A percentile compares a stretch with the other conserved stretches of the same genome.
phyloP scores from a whole-genome alignment of 2,888 invertebrate species.

The Meta bourneti region DNA sequence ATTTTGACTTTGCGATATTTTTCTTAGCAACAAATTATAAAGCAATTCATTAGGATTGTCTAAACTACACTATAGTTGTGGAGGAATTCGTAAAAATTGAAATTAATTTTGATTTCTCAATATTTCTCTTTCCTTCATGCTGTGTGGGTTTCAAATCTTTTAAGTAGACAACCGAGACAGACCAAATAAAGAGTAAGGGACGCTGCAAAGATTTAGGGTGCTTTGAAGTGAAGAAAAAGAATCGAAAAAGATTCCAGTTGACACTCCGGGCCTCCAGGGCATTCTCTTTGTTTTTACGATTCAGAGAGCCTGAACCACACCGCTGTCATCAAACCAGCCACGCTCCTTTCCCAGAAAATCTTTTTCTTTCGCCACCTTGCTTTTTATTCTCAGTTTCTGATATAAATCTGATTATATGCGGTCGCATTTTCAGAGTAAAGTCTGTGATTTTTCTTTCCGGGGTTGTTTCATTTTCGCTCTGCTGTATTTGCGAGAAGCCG shows the following conservation, averaged over 20 bases:
- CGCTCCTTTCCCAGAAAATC: background rate
- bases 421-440: conserved; percentile 49
- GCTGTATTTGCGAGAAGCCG: background rate
- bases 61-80: no score
- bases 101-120: background rate
- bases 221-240: background rate
- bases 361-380: conserved; percentile 9
- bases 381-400: conserved; percentile 33
- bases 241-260: conserved; percentile 35
- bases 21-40: no score
- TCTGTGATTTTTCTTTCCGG: conserved; percentile 33
- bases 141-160: background rate
- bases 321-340: conserved; percentile 29
- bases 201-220: conserved; percentile 24
- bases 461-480: background rate
- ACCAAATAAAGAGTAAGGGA: conserved; percentile 10
- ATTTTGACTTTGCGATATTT: no score
- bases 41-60: no score
- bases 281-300: conserved; percentile 57
- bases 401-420: conserved; percentile 70
- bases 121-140: background rate
- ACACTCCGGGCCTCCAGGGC: conserved; percentile 32
- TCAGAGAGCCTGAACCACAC: conserved; percentile 50
- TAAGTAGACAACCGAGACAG: conserved; percentile 20
- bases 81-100: background rate